Conservation (phyloP, 1,140 invertebrate species). For the Adoxophyes honmai region DNA sequence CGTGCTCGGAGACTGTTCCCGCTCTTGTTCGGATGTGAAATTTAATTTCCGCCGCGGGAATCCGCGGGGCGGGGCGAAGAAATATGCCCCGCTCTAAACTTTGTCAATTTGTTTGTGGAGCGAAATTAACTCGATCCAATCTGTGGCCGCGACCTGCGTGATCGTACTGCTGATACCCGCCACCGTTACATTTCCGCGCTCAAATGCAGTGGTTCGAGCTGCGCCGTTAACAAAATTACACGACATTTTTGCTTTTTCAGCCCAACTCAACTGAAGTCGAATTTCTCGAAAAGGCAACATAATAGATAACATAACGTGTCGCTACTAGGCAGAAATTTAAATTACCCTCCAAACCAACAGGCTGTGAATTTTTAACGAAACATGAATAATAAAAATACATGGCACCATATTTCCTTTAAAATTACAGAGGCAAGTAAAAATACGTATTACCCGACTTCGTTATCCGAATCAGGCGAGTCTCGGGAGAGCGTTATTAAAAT, state of each 20-base stretch:
- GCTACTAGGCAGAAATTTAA: background rate
- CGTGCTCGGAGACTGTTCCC: conserved; percentile 56
- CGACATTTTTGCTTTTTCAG: too few relatives aligned
- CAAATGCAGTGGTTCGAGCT: background rate
- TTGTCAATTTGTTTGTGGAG: conserved; percentile 77
- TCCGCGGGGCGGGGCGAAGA: conserved; percentile 59
- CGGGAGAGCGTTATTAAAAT: conserved; percentile 73
- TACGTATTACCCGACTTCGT: conserved; percentile 57
- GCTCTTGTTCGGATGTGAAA: conserved; percentile 74
- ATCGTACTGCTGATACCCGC: conserved; percentile 34
- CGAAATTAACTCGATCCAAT: conserved; percentile 76
- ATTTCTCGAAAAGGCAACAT: too few relatives aligned
- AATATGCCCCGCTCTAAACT: conserved; percentile 75
- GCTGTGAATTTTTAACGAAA: conserved; percentile 11
- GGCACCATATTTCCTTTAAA: conserved; percentile 45
- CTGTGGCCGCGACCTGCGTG: conserved; percentile 61
- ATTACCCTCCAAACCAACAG: background rate
- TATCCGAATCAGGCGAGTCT: conserved; percentile 59
- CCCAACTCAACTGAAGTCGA: too few relatives aligned
- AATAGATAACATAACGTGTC: too few relatives aligned
- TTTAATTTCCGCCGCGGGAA: conserved; percentile 74
- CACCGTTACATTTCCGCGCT: conserved; percentile 23
- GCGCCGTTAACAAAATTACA: too few relatives aligned
- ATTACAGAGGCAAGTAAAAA: conserved; percentile 64
- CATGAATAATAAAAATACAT: conserved; percentile 45